Conservation (phyloP, 2,113 vertebrate species). For the Eretmochelys imbricata region DNA sequence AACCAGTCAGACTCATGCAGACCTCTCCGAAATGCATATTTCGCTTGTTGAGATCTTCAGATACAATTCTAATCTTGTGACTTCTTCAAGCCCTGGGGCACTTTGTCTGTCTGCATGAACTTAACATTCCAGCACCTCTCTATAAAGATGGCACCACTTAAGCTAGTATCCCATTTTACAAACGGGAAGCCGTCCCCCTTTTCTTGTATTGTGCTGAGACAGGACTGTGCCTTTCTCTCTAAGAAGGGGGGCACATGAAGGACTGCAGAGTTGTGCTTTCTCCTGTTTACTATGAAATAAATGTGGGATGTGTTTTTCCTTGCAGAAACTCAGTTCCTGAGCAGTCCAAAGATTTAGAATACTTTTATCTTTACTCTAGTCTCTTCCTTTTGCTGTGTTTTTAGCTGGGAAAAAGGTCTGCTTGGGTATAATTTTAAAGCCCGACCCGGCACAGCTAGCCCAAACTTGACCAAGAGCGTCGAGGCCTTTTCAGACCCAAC, state of each 20-base stretch:
- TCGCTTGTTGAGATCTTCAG: not conserved
- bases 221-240: not conserved
- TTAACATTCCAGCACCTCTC: not conserved
- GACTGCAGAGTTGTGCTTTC: not conserved
- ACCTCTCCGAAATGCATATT: not conserved
- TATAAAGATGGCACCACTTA: not conserved
- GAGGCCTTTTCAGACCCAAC: not conserved
- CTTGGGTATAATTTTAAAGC: not conserved
- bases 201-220: not conserved
- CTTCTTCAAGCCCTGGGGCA: not conserved
- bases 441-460: not conserved
- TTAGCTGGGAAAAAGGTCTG: not conserved
- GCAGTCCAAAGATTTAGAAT: not conserved
- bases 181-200: not conserved
- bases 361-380: slow-evolving; percentile 50
- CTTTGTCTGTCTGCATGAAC: not conserved
- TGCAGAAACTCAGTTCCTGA: not conserved
- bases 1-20: not conserved
- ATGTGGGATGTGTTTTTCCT: rapidly evolving
- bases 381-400: slow-evolving; percentile 24
- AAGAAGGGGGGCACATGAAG: not conserved
- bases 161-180: not conserved
- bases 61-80: not conserved
- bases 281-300: not conserved
- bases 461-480: not conserved